Conservation (phyloP, 2,888 invertebrate species). For the Capitulum mitella region DNA sequence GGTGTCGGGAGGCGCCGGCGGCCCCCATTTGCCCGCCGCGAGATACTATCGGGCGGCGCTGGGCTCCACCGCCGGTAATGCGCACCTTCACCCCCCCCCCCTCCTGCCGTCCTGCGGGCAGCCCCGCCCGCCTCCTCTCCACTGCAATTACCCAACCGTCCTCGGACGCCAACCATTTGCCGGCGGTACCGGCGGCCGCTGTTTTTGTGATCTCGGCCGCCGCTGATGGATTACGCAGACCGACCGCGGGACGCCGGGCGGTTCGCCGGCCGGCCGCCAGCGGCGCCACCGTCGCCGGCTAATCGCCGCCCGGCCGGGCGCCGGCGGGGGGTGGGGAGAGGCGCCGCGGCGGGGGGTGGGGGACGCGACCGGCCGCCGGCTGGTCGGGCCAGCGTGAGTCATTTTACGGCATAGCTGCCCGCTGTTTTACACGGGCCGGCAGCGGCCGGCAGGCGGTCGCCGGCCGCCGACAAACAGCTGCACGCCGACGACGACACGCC, state of each 20-base stretch:
- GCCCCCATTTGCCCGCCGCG: not conserved
- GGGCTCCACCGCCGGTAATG: not conserved
- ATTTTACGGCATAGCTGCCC: conserved; percentile 7
- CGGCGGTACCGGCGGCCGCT: not conserved
- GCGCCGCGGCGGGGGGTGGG: not conserved
- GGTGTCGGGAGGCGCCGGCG: not conserved
- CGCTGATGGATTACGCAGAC: conserved; percentile 9
- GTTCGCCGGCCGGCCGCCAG: not conserved
- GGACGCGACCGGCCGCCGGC: not conserved
- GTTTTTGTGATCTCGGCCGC: conserved; percentile 8
- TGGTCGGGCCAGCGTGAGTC: not conserved
- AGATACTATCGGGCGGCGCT: not conserved
- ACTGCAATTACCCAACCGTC: not conserved
- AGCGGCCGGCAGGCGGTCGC: not conserved
- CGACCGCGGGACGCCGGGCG: not conserved
- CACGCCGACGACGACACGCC: not conserved
- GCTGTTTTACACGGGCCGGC: conserved; percentile 5
- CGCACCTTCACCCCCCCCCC: not conserved
- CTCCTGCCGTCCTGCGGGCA: not conserved
- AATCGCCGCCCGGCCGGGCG: not conserved
- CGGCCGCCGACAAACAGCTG: too few relatives aligned
- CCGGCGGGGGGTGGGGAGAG: not conserved
- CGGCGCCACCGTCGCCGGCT: not conserved
- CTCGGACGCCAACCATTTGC: not conserved
- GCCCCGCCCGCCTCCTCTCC: not conserved